phyloP scores from a whole-genome alignment of 2,113 vertebrate genomes.

The Chaetorhynchus papuensis region DNA sequence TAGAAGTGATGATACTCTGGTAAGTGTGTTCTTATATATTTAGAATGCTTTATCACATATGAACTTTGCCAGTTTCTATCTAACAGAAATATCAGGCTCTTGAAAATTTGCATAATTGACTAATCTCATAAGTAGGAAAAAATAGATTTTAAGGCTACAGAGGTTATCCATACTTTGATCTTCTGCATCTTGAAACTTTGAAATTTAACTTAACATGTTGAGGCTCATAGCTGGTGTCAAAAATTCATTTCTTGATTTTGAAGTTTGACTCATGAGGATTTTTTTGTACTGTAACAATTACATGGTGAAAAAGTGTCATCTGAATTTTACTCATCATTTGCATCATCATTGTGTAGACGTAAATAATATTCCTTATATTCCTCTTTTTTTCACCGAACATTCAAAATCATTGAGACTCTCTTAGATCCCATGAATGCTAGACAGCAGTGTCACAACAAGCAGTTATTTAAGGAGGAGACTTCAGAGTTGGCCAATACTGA shows the following conservation, averaged over 20 bases:
- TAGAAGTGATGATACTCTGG: constrained; percentile 95
- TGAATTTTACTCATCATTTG: neutral
- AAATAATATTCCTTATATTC: neutral
- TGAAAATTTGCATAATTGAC: neutral
- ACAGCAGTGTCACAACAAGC: neutral
- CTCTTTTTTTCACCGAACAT: neutral
- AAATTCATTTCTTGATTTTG: neutral
- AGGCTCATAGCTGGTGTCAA: neutral
- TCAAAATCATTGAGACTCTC: neutral
- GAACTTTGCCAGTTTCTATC: neutral
- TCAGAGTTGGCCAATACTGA: neutral
- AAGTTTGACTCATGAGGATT: neutral
- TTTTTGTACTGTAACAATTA: neutral
- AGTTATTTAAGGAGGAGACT: neutral
- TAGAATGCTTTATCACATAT: neutral
- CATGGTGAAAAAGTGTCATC: neutral
- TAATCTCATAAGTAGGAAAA: neutral
- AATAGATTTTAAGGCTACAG: neutral
- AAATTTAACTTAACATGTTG: neutral
- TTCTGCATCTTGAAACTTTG: neutral
- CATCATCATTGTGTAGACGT: neutral
- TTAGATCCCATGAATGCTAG: neutral
- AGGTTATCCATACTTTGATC: neutral
- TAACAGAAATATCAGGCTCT: neutral
- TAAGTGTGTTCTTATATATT: constrained; percentile 68